Conservation (phyloP, 64 coral and sea anemone species). For the Porites lutea region DNA sequence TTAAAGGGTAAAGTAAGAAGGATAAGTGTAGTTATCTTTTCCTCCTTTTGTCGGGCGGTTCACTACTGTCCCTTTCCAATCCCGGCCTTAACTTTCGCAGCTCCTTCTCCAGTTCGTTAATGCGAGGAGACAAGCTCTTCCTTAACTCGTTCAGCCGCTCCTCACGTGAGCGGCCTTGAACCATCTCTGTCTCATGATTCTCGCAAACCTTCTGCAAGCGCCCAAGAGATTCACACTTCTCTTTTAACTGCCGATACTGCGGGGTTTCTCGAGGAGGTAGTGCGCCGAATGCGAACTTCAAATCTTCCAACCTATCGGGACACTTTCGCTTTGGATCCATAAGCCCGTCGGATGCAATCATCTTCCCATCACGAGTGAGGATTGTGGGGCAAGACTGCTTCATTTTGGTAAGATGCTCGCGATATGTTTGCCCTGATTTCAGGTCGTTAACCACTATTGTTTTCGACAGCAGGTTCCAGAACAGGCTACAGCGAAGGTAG, state of each 20-base stretch:
- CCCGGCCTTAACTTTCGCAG: slow-evolving; percentile 72
- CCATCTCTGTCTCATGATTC: slow-evolving; percentile 24
- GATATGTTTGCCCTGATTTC: slow-evolving; percentile 78
- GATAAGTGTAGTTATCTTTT: slow-evolving; percentile 32
- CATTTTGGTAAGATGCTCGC: slow-evolving; percentile 82
- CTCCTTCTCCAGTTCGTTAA: slow-evolving; percentile 72
- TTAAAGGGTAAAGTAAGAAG: no score
- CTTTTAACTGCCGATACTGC: slow-evolving; percentile 30
- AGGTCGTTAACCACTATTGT: slow-evolving; percentile 84
- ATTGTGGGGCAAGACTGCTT: slow-evolving; percentile 78
- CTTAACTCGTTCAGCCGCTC: slow-evolving; percentile 54
- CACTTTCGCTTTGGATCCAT: slow-evolving; percentile 84
- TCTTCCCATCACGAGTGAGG: slow-evolving; percentile 77
- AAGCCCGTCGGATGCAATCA: slow-evolving; percentile 86
- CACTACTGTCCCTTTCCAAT: slow-evolving; percentile 32
- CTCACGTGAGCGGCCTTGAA: slow-evolving; percentile 21
- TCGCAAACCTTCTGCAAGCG: slow-evolving; percentile 34
- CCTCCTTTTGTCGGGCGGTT: slow-evolving; percentile 63
- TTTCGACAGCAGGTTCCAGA: slow-evolving; percentile 80
- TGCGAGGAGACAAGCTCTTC: slow-evolving; percentile 55
- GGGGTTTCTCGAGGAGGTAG: slow-evolving; percentile 63
- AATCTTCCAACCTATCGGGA: slow-evolving; percentile 44
- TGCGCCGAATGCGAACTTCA: slow-evolving; percentile 74
- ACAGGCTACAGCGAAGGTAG: slow-evolving; percentile 66
- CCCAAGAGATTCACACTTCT: slow-evolving; percentile 21